These are phyloP conservation scores for Ptychobarbus kaznakovi DNA, from an alignment of 2,797 vertebrate genomes.

Conservation along the genomic window DNA sequence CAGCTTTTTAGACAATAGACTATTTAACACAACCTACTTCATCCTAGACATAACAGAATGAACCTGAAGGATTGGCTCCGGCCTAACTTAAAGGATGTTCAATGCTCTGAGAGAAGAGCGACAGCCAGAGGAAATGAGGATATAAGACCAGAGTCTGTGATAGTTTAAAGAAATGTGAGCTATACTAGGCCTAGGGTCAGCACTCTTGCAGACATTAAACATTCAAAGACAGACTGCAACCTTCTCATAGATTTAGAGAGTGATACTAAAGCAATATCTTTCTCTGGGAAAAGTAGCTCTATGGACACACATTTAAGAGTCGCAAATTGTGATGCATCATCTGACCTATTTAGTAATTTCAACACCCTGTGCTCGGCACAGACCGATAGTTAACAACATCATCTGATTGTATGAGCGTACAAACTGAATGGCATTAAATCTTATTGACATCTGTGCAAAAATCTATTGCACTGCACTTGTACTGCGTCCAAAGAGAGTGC, in stretches of 20 bases:
- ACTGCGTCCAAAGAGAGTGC: slow-evolving; percentile 30
- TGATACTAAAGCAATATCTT: slow-evolving; percentile 35
- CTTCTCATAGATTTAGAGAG: slow-evolving; percentile 30
- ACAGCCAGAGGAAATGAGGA: slow-evolving; percentile 16
- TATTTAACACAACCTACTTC: background rate
- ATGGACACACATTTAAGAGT: slow-evolving; percentile 5
- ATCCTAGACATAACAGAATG: background rate
- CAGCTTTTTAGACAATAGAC: background rate
- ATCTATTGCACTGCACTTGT: slow-evolving; percentile 36
- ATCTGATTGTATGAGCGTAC: slow-evolving; percentile 25
- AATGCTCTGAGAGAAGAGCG: background rate
- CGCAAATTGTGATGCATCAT: slow-evolving; percentile 19
- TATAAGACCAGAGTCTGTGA: slow-evolving; percentile 2
- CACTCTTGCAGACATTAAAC: slow-evolving; percentile 41
- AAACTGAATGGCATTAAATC: slow-evolving; percentile 43
- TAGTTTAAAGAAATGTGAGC: slow-evolving; percentile 55
- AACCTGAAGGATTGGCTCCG: background rate
- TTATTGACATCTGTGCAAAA: slow-evolving; percentile 48
- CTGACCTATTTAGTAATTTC: slow-evolving; percentile 36
- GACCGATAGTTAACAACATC: slow-evolving; percentile 26
- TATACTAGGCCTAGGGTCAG: slow-evolving; percentile 49
- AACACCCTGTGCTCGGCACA: slow-evolving; percentile 8
- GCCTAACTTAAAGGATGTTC: background rate
- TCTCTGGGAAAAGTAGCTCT: slow-evolving; percentile 5
- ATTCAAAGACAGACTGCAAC: slow-evolving; percentile 38